Conservation (phyloP, 1,140 invertebrate genomes). For the Laupala kohalensis region DNA sequence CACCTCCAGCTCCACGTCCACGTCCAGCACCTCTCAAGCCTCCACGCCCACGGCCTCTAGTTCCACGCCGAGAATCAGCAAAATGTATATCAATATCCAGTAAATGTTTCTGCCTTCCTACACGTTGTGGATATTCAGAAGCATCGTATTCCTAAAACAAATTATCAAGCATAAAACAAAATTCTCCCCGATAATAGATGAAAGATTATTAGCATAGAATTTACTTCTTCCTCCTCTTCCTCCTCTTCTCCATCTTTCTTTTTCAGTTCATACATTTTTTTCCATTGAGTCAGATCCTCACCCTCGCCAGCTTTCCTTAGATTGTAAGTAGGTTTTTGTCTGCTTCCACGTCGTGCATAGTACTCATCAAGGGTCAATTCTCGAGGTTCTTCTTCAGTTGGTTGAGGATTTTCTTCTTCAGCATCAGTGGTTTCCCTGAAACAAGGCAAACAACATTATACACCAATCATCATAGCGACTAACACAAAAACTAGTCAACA, state of each 20-base stretch:
- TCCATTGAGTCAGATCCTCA: constrained; percentile 80
- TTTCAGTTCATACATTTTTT: constrained; percentile 75
- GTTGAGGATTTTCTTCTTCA: constrained; percentile 33
- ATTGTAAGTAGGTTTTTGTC: constrained; percentile 73
- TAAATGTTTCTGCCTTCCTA: constrained; percentile 73
- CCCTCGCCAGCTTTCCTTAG: constrained; percentile 84
- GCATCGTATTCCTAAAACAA: constrained; percentile 50
- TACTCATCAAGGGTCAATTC: constrained; percentile 80
- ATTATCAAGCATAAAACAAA: constrained; percentile 16
- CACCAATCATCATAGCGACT: not conserved
- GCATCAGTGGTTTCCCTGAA: constrained; percentile 1
- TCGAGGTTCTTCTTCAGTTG: constrained; percentile 59
- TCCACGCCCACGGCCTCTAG: constrained; percentile 43
- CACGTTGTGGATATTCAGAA: constrained; percentile 71
- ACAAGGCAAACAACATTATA: not conserved
- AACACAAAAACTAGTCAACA: not conserved
- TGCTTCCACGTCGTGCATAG: constrained; percentile 61
- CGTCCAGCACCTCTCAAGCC: constrained; percentile 29
- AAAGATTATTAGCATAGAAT: not conserved
- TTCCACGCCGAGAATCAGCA: constrained; percentile 60
- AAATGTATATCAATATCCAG: constrained; percentile 84
- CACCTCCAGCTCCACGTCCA: constrained; percentile 17
- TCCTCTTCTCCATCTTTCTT: constrained; percentile 62
- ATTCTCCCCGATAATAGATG: not conserved
- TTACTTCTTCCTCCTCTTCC: constrained; percentile 44